Base-by-base conservation (phyloP, 1,140 invertebrate genomes). In the Ceratosolen solmsi region DNA sequence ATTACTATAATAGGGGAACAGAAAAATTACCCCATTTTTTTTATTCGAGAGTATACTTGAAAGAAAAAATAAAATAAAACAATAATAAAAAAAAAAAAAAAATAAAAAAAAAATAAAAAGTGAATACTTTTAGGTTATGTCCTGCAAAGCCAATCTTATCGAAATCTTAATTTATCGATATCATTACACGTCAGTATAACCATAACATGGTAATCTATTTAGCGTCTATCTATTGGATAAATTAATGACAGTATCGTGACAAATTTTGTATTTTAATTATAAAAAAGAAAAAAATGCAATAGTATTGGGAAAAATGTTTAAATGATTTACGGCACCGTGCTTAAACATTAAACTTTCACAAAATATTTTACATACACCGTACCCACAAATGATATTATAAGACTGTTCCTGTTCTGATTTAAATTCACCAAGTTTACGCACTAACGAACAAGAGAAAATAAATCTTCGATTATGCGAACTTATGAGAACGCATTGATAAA, bases 301-400 rank as follows among this genome's bases (percentile, higher is more conserved):
- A 8, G 56, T 49, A 17, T 65, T 76, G 17, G 20, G 20, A 63
- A 65, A 49, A 49, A 27, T 76, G 7, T 41, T 30, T 20, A 49
- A 76, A 76, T 49, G 58, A 49, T 25, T 38, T 71, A n/a, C 36
- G 41, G 25, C 15, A 22, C 11, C 33, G n/a, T 30, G 65, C 38
- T 65, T 41, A 77, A 63, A 49, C 58, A n/a, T 22, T 27, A 1
- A 46, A 65, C 58, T 77, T 77, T 77, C 74, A 49, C 58, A 77
- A 77, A n/a, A 30, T 30, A 15, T 58, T 60, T 60, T n/a, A n/a
- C 11, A 74, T 58, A 74, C 38, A 33, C 51, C 54, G 22, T 60
- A 60, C 56, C 33, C 56, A 60, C 56, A 30, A 58, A 30, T 22
- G 41, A 46, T 65, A 22, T 46, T 76, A 76, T 49, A 65, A 9